These are phyloP conservation scores for Epinephelus fuscoguttatus DNA, from an alignment of 2,113 vertebrate species.

Conservation along the genomic window DNA sequence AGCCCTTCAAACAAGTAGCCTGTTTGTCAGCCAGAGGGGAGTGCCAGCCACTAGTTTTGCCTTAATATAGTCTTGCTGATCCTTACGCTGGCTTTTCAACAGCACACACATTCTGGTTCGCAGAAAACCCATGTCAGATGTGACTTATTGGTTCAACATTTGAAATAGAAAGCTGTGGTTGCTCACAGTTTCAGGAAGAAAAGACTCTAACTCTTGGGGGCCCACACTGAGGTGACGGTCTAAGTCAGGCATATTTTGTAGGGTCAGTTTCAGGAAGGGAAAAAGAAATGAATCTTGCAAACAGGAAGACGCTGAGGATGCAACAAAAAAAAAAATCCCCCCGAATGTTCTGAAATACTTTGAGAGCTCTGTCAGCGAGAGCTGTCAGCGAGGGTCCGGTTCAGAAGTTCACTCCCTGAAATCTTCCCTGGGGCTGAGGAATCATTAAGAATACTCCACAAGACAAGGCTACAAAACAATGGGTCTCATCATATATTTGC, in stretches of 20 bases:
- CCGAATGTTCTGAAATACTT: conserved; percentile 48
- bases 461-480: conserved; percentile 51
- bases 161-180: conserved; percentile 83
- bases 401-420: conserved; percentile 73
- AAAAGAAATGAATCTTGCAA: conserved; percentile 75
- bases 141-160: conserved; percentile 77
- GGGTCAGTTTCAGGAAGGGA: conserved; percentile 69
- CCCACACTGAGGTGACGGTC: conserved; percentile 35
- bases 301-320: conserved; percentile 77
- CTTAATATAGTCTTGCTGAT: conserved; percentile 84
- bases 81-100: conserved; percentile 67
- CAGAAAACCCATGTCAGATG: conserved; percentile 78
- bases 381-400: conserved; percentile 61
- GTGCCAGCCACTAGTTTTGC: conserved; percentile 77
- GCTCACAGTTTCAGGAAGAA: conserved; percentile 52
- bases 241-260: conserved; percentile 52
- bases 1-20: conserved; percentile 83
- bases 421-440: conserved; percentile 60
- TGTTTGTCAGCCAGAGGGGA: conserved; percentile 81
- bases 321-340: conserved; percentile 43
- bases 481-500: conserved; percentile 41
- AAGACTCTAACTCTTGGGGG: conserved; percentile 35
- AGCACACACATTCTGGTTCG: conserved; percentile 64
- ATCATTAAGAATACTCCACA: conserved; percentile 30
- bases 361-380: conserved; percentile 51